These are phyloP conservation scores for Brachyistius frenatus DNA, from an alignment of 2,113 vertebrate genomes.

Conservation along the genomic window DNA sequence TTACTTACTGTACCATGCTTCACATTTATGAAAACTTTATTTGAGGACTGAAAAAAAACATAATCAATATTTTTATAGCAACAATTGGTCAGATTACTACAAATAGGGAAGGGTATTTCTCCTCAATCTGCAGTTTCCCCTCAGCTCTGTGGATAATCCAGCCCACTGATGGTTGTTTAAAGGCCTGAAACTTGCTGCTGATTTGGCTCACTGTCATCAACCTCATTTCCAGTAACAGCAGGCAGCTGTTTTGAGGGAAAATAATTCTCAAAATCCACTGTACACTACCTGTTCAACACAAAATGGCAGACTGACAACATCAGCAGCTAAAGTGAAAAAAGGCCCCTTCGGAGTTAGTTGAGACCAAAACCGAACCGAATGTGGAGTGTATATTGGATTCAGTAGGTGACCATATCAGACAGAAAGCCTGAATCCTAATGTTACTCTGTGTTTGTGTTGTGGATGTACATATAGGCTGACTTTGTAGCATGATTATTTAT, in stretches of 20 bases:
- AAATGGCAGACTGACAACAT: background rate
- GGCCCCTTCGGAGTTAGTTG: no score
- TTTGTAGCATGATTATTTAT: no score
- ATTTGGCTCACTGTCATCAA: background rate
- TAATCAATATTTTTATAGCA: conserved; percentile 19
- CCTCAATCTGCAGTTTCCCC: background rate
- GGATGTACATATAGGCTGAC: no score
- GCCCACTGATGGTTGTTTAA: background rate
- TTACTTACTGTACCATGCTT: conserved; percentile 23
- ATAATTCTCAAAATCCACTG: background rate
- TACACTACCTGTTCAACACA: background rate
- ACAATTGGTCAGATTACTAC: background rate
- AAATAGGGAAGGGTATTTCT: background rate
- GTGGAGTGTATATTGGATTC: no score
- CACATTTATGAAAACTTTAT: conserved; percentile 1
- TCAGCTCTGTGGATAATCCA: background rate
- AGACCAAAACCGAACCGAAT: no score
- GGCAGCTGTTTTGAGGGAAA: background rate
- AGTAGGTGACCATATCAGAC: no score
- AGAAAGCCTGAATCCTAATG: no score
- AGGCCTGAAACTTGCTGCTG: background rate
- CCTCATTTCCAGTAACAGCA: background rate
- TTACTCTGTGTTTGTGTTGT: no score
- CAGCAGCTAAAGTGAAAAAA: no score
- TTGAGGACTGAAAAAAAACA: conserved; percentile 18